These are phyloP conservation scores for Gallirallus australis DNA, from an alignment of 2,797 vertebrate genomes.

Conservation along the genomic window DNA sequence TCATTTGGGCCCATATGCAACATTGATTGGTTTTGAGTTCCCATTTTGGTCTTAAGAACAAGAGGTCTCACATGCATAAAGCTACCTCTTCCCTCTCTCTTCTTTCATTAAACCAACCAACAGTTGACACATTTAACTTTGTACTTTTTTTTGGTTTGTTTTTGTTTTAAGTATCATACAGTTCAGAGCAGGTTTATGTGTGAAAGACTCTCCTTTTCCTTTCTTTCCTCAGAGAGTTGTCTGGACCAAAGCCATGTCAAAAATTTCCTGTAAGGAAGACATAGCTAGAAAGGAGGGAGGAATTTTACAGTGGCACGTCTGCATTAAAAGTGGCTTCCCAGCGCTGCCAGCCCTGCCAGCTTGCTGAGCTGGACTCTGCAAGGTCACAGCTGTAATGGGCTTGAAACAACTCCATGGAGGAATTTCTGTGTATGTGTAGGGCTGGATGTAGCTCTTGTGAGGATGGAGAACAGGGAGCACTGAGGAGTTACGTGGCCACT, in stretches of 20 bases:
- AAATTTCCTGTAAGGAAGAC: slow-evolving; percentile 33
- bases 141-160: background rate
- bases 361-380: background rate
- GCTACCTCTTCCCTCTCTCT: background rate
- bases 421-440: background rate
- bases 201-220: background rate
- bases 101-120: background rate
- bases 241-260: slow-evolving; percentile 8
- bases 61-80: background rate
- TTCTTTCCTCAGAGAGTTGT: background rate
- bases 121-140: slow-evolving; percentile 8
- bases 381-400: background rate
- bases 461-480: background rate
- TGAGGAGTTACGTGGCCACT: fast-evolving
- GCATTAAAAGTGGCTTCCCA: background rate
- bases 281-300: background rate
- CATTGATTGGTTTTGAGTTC: background rate
- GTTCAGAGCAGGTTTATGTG: background rate
- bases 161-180: background rate
- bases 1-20: background rate
- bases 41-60: slow-evolving; percentile 20
- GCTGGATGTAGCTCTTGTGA: background rate
- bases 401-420: background rate
- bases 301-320: background rate
- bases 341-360: background rate